Evolutionary conservation across 2,888 invertebrate species (phyloP).

Genomic region (Ptycholaimellus sp.): DNA sequence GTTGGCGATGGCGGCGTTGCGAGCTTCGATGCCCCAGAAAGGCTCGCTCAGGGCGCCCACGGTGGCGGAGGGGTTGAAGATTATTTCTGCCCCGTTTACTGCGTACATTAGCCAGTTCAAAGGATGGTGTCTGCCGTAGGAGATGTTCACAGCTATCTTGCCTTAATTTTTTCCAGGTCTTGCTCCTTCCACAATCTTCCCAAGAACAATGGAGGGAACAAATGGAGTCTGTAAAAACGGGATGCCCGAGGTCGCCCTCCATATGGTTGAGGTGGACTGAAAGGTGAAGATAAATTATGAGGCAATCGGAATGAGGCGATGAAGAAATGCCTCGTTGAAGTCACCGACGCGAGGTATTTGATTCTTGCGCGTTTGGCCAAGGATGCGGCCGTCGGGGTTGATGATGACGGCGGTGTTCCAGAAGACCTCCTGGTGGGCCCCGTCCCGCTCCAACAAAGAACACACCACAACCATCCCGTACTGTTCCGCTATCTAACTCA

Average conservation of each 20-base stretch:
- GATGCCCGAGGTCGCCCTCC: conserved; percentile 78
- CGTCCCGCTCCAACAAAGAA: conserved; percentile 72
- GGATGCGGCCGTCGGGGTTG: too few relatives aligned
- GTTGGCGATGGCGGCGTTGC: conserved; percentile 84
- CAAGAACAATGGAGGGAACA: too few relatives aligned
- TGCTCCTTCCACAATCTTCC: too few relatives aligned
- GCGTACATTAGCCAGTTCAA: conserved; percentile 94
- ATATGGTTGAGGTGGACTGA: conserved; percentile 64
- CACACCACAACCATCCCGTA: conserved; percentile 77
- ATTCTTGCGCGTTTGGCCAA: conserved; percentile 93
- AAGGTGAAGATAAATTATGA: too few relatives aligned
- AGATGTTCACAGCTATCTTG: conserved; percentile 76
- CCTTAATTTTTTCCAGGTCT: too few relatives aligned
- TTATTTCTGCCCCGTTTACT: conserved; percentile 85
- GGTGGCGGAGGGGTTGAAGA: conserved; percentile 93
- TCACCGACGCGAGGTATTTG: conserved; percentile 90
- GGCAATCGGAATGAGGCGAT: too few relatives aligned
- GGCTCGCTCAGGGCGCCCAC: conserved; percentile 52
- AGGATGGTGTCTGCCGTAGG: conserved; percentile 90
- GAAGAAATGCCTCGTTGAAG: conserved; percentile 85
- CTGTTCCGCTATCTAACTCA: conserved; percentile 42
- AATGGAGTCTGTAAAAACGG: conserved; percentile 43
- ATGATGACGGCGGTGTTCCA: conserved; percentile 74
- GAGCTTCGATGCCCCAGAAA: conserved; percentile 77
- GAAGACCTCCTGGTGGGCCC: conserved; percentile 49